phyloP scores from a whole-genome alignment of 1,140 invertebrate genomes.

The Drosophila aff. region DNA sequence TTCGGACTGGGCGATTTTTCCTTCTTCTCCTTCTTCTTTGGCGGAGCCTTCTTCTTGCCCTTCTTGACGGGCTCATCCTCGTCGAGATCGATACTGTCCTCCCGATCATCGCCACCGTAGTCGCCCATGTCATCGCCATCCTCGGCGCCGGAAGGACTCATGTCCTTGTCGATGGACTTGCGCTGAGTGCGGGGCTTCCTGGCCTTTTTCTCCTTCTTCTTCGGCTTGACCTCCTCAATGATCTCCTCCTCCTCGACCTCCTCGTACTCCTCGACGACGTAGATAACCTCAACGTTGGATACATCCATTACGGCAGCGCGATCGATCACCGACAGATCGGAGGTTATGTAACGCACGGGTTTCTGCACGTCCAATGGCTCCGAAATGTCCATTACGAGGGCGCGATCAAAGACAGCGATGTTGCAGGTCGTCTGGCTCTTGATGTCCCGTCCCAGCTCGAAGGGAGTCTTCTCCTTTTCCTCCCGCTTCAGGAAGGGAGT shows the following conservation, averaged over 20 bases:
- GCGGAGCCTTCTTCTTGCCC: slow-evolving; percentile 79
- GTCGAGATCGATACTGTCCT: slow-evolving; percentile 73
- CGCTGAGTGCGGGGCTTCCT: slow-evolving; percentile 69
- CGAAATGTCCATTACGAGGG: slow-evolving; percentile 84
- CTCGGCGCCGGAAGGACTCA: slow-evolving; percentile 42
- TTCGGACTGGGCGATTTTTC: slow-evolving; percentile 83
- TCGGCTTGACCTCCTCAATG: slow-evolving; percentile 76
- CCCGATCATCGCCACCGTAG: slow-evolving; percentile 57
- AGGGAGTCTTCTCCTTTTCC: slow-evolving; percentile 84
- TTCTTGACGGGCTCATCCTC: slow-evolving; percentile 79
- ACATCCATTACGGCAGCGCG: slow-evolving; percentile 85
- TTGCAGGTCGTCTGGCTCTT: slow-evolving; percentile 81
- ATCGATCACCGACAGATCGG: slow-evolving; percentile 84
- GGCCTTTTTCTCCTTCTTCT: slow-evolving; percentile 77
- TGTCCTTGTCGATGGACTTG: slow-evolving; percentile 73
- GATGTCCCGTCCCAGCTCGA: slow-evolving; percentile 79
- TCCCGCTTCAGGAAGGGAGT: slow-evolving; percentile 84
- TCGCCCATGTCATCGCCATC: slow-evolving; percentile 52
- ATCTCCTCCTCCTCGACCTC: slow-evolving; percentile 76
- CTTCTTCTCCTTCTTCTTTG: slow-evolving; percentile 84
- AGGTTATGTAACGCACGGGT: slow-evolving; percentile 84
- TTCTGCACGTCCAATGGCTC: slow-evolving; percentile 75
- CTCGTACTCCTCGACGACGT: slow-evolving; percentile 84
- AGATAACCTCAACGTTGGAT: slow-evolving; percentile 85
- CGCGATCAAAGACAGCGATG: slow-evolving; percentile 84